phyloP scores from a whole-genome alignment of 2,797 vertebrate species.

The Monodelphis domestica region DNA sequence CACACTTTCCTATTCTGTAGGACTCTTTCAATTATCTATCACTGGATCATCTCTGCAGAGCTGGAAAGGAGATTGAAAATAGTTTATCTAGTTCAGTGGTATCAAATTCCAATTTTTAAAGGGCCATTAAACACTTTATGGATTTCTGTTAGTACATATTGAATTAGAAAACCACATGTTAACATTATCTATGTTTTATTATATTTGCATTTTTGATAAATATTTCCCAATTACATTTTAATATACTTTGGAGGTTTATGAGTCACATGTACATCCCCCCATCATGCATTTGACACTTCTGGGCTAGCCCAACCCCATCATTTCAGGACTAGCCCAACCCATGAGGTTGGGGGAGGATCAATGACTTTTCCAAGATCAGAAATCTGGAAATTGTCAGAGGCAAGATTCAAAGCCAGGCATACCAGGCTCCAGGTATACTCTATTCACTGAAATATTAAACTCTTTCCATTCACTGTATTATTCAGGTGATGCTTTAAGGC shows the following conservation, averaged over 20 bases:
- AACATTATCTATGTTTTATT: too few relatives aligned
- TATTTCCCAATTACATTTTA: too few relatives aligned
- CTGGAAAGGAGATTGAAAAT: neutral
- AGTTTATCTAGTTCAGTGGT: neutral
- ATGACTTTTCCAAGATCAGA: neutral
- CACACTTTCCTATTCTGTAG: neutral
- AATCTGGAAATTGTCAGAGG: neutral
- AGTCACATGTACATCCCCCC: neutral
- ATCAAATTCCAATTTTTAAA: neutral
- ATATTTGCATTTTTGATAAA: too few relatives aligned
- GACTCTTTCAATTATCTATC: neutral
- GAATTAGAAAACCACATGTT: neutral
- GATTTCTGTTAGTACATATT: neutral
- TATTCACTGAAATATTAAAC: neutral
- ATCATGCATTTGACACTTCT: neutral
- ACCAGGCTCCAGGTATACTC: neutral
- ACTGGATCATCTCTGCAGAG: neutral
- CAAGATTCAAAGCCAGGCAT: neutral
- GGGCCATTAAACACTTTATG: neutral
- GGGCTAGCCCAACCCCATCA: constrained; percentile 13
- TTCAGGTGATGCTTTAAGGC: neutral
- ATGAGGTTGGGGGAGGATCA: neutral
- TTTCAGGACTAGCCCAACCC: too few relatives aligned
- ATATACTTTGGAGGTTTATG: neutral
- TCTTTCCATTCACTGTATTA: neutral